Conservation (phyloP, 2,797 vertebrate genomes). For the Myotis findleyi region DNA sequence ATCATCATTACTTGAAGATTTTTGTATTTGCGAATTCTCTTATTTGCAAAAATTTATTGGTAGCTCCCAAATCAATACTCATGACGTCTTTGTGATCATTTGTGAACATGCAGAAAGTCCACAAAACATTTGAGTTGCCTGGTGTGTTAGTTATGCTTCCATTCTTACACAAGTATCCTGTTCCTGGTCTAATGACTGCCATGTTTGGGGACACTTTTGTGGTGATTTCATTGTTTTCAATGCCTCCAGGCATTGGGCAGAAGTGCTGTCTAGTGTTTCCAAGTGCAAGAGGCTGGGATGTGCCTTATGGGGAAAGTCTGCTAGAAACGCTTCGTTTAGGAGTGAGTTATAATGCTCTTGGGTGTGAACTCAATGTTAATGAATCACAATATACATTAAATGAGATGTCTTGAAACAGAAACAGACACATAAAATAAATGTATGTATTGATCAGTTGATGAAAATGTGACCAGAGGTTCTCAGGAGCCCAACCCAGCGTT, state of each 20-base stretch:
- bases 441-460: not conserved
- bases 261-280: not conserved
- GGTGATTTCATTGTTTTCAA: not conserved
- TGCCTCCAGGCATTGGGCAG: not conserved
- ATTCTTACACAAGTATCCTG: not conserved
- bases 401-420: not conserved
- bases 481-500: not conserved
- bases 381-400: not conserved
- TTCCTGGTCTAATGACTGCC: not conserved
- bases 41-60: not conserved
- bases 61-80: not conserved
- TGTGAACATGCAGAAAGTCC: not conserved
- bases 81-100: not conserved
- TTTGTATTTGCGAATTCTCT: not conserved
- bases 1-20: not conserved
- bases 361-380: not conserved
- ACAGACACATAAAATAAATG: not conserved
- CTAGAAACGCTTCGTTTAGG: not conserved
- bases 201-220: not conserved
- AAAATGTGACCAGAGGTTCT: not conserved
- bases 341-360: not conserved
- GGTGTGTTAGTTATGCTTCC: not conserved
- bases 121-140: not conserved
- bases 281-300: not conserved
- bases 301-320: not conserved